phyloP scores from a whole-genome alignment of 2,797 vertebrate genomes.

The Mionectes olivaceus region DNA sequence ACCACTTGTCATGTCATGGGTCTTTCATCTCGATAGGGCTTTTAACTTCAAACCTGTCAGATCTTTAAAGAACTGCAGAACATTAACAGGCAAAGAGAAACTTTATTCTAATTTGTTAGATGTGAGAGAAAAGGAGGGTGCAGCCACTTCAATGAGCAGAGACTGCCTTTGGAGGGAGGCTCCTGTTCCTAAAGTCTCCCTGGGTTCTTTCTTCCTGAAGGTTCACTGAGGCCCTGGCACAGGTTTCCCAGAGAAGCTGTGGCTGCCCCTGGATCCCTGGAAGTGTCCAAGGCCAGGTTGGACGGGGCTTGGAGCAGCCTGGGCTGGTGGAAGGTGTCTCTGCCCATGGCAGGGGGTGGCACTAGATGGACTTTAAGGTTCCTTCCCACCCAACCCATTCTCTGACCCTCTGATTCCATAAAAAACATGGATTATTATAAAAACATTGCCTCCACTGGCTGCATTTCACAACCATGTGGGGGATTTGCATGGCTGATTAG shows the following conservation, averaged over 20 bases:
- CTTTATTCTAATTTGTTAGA: slow-evolving; percentile 44
- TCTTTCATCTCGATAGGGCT: slow-evolving; percentile 51
- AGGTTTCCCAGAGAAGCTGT: background rate
- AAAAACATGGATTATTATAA: background rate
- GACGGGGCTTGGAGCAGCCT: background rate
- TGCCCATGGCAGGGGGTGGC: background rate
- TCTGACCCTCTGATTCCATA: background rate
- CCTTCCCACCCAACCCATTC: background rate
- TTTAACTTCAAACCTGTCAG: slow-evolving; percentile 57
- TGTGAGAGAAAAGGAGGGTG: background rate
- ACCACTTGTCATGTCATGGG: background rate
- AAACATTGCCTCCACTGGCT: background rate
- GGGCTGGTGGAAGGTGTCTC: background rate
- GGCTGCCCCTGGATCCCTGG: background rate
- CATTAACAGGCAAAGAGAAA: slow-evolving; percentile 14
- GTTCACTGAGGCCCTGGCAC: background rate
- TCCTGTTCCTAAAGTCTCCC: background rate
- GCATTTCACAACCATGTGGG: background rate
- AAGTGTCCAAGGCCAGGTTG: rapidly evolving
- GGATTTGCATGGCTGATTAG: background rate
- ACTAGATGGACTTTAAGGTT: rapidly evolving
- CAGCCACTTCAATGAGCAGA: background rate
- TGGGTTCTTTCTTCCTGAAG: background rate
- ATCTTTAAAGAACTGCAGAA: slow-evolving; percentile 34
- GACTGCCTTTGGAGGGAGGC: background rate